Base-by-base conservation (phyloP, 2,888 invertebrate genomes). In the Adelognathus sp. region DNA sequence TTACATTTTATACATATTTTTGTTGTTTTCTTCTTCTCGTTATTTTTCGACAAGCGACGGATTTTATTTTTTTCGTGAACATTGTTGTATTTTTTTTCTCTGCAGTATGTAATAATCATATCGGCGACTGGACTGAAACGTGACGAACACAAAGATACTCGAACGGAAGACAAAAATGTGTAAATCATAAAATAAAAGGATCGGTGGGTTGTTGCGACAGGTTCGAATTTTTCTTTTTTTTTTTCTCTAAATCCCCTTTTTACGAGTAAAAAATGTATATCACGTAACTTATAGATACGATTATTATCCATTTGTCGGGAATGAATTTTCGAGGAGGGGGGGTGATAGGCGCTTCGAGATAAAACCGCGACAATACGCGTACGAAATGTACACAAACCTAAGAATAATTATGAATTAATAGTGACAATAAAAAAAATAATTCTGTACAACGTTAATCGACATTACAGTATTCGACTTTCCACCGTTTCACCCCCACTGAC, bases 361-460 rank as follows among this genome's bases (percentile, higher is more conserved):
- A 54, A 54, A 14, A 54, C 14, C n/a, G 54, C 14, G 4, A 39
- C 16, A 29, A n/a, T 29, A 24, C 66, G 16, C 27, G 41, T 14
- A 67, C 16, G 39, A 18, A 67, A 29, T 41, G n/a, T 54, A 64
- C 60, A 39, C 56, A 18, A 63, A 56, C 3, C 46, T 44, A 67
- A 79, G 66, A 44, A 16, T 66, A 73, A 70, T 44, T 61, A 44
- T 18, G 31, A 64, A 69, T 56, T 18, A 41, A 27, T 61, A 58
- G 39, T n/a, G n/a, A n/a, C n/a, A n/a, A n/a, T n/a, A n/a, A 41
- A 24, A 69, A 14, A 56, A 33, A 67, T 31, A 64, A 75, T 52
- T 27, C 81, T 81, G 81, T 82, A 82, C 82, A 82, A 76, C 36
- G 27, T 67, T 79, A 70, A 72, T 75, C 66, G 64, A 64, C 31